Evolutionary conservation across 1,140 invertebrate species (phyloP).

Genomic region (Chrysomallon squamiferum): DNA sequence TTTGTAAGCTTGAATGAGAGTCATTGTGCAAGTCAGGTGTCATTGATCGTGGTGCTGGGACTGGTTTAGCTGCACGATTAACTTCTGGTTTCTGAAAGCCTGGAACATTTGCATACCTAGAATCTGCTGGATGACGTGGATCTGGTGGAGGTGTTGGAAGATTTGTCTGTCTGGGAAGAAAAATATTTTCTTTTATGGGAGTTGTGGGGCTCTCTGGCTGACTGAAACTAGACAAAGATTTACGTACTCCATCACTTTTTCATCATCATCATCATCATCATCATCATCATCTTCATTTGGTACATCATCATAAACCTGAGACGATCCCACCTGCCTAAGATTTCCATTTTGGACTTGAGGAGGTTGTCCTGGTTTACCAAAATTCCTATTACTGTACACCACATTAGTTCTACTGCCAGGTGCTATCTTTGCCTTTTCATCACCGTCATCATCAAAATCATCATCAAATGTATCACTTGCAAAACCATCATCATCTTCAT

Average conservation of each 20-base stretch:
- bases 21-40: background rate
- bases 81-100: background rate
- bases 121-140: background rate
- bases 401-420: background rate
- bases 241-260: conserved; percentile 8
- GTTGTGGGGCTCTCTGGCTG: conserved; percentile 23
- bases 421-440: background rate
- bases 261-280: conserved; percentile 1
- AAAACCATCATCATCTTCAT: conserved; percentile 23
- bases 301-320: conserved; percentile 4
- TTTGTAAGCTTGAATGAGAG: background rate
- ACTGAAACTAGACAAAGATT: conserved; percentile 44
- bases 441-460: background rate
- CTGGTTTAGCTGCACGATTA: background rate
- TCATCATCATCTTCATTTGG: conserved; percentile 13
- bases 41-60: background rate
- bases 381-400: background rate
- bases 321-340: background rate
- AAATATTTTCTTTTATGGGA: conserved; percentile 14
- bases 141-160: conserved; percentile 21
- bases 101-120: conserved; percentile 3
- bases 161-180: conserved; percentile 13
- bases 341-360: background rate
- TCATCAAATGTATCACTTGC: conserved; percentile 1
- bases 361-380: background rate